Evolutionary conservation across 1,140 invertebrate species (phyloP).

Genomic region (Neuroterus valhalla): DNA sequence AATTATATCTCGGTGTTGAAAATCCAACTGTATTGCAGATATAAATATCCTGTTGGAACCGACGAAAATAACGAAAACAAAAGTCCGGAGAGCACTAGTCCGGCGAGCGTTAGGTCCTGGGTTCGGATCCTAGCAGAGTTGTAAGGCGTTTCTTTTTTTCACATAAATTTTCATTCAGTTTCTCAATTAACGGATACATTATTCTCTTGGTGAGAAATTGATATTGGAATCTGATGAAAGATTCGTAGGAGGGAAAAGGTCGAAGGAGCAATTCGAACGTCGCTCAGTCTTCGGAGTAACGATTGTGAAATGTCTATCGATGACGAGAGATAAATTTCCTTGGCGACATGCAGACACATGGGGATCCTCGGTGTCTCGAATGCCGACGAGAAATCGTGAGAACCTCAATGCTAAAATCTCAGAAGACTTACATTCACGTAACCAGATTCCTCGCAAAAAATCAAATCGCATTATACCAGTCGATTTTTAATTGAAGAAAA

Average conservation of each 20-base stretch:
- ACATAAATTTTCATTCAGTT: no score
- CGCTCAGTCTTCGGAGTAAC: neutral
- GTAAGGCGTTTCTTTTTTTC: no score
- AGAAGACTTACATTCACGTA: constrained; percentile 12
- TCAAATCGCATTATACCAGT: neutral
- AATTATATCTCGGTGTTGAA: no score
- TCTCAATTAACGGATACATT: no score
- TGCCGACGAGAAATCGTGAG: constrained; percentile 12
- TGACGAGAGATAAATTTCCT: constrained; percentile 22
- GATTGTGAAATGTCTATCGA: constrained; percentile 5
- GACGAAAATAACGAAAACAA: no score
- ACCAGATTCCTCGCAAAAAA: constrained; percentile 5
- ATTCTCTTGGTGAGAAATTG: no score
- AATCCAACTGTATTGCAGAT: no score
- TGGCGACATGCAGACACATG: constrained; percentile 26
- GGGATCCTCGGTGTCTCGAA: constrained; percentile 11
- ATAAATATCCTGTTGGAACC: no score
- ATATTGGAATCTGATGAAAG: neutral
- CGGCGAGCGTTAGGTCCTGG: no score
- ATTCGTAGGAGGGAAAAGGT: neutral
- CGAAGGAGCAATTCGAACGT: constrained; percentile 7
- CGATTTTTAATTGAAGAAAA: constrained; percentile 21
- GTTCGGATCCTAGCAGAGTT: no score
- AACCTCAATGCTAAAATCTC: constrained; percentile 22
- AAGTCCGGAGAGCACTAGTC: no score